Conservation (phyloP, 2,888 invertebrate species). For the Oeneis ivallda region DNA sequence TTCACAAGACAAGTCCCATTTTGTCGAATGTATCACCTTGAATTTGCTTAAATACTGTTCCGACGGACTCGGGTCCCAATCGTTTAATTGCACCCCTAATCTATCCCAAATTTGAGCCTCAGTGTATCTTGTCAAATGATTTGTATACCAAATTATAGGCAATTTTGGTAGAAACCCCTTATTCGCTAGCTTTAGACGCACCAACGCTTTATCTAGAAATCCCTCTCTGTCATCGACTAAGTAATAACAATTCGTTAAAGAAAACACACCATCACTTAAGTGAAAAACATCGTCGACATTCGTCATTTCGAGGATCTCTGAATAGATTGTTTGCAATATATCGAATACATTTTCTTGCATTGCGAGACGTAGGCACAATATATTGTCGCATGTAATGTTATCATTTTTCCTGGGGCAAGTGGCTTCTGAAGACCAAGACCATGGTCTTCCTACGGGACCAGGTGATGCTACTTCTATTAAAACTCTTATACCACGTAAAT, state of each 20-base stretch:
- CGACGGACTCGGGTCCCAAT: constrained; percentile 85
- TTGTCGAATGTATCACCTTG: constrained; percentile 88
- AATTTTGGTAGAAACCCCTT: constrained; percentile 78
- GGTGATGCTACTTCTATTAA: constrained; percentile 94
- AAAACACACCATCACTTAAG: constrained; percentile 89
- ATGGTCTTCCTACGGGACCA: constrained; percentile 91
- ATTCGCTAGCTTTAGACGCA: constrained; percentile 82
- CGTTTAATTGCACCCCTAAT: constrained; percentile 86
- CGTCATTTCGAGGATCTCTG: constrained; percentile 86
- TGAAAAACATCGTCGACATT: constrained; percentile 89
- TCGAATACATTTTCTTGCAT: constrained; percentile 86
- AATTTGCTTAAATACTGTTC: constrained; percentile 86
- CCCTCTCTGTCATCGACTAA: constrained; percentile 87
- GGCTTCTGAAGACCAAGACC: constrained; percentile 88
- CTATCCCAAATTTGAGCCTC: constrained; percentile 72
- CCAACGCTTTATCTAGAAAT: constrained; percentile 84
- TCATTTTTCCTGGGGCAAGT: constrained; percentile 51
- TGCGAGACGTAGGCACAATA: constrained; percentile 88
- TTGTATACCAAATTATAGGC: constrained; percentile 86
- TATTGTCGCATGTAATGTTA: constrained; percentile 83
- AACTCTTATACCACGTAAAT: constrained; percentile 89
- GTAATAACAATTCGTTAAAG: constrained; percentile 84
- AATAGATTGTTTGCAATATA: constrained; percentile 86
- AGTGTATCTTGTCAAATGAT: constrained; percentile 77
- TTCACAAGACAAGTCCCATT: constrained; percentile 89